Conservation (phyloP, 2,113 vertebrate species). For the Pontoporia blainvillei region DNA sequence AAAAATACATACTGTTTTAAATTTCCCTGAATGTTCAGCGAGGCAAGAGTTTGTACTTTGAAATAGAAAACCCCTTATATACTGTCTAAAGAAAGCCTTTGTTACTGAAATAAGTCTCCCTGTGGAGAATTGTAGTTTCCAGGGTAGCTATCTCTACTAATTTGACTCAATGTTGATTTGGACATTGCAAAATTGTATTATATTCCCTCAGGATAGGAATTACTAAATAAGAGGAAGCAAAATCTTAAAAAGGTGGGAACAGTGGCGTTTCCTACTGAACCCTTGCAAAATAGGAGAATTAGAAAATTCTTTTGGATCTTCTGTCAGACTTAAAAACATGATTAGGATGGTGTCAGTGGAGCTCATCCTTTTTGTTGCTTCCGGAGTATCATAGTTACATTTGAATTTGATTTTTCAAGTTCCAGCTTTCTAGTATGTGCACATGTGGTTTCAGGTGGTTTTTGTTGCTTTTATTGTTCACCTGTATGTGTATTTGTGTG, state of each 20-base stretch:
- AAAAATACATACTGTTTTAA: not conserved
- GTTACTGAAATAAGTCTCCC: conserved; percentile 22
- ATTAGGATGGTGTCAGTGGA: not conserved
- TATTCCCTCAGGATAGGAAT: not conserved
- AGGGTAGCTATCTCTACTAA: not conserved
- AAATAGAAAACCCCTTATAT: not conserved
- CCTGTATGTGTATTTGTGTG: not conserved
- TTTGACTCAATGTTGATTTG: not conserved
- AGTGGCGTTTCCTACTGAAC: not conserved
- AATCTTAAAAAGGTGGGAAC: not conserved
- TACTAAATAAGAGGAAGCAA: not conserved
- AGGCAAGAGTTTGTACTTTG: conserved; percentile 13
- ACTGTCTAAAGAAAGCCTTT: not conserved
- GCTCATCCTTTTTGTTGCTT: not conserved
- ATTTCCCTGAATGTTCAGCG: not conserved
- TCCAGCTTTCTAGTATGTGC: not conserved
- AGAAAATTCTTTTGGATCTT: not conserved
- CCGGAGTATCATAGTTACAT: not conserved
- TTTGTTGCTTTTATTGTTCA: not conserved
- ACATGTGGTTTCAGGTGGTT: not conserved
- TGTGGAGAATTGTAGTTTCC: conserved; percentile 26
- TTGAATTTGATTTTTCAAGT: not conserved
- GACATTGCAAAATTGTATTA: not conserved
- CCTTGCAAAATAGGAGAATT: not conserved
- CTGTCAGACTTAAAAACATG: not conserved